Evolutionary conservation across 1,140 invertebrate species (phyloP).

Genomic region (Conus betulinus): DNA sequence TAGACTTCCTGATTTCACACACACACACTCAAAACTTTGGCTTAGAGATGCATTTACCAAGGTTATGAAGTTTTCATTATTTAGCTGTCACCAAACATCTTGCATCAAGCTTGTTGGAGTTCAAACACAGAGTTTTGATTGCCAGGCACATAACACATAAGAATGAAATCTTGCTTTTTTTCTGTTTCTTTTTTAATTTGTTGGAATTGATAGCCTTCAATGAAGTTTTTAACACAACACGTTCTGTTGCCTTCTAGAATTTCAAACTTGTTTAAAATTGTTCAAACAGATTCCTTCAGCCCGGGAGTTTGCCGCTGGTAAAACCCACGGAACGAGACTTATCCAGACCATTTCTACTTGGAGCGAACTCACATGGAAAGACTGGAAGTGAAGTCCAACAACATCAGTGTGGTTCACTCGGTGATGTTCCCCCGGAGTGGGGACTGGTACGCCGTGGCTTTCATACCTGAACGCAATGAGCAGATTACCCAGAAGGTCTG

Average conservation of each 20-base stretch:
- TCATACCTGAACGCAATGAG: conserved; percentile 82
- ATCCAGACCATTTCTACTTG: conserved; percentile 78
- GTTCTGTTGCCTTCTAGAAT: no score
- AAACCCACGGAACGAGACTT: conserved; percentile 85
- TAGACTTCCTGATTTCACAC: no score
- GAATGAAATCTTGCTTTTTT: not conserved
- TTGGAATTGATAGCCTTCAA: not conserved
- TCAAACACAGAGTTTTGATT: no score
- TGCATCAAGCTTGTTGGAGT: no score
- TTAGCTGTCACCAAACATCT: no score
- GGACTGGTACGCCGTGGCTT: conserved; percentile 87
- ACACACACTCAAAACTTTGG: no score
- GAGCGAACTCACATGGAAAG: conserved; percentile 69
- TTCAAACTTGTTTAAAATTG: no score
- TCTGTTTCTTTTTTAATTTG: not conserved
- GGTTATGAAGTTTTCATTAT: no score
- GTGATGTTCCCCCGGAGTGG: conserved; percentile 80
- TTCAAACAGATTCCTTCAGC: conserved; percentile 77
- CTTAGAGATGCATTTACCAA: no score
- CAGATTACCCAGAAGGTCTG: conserved; percentile 79
- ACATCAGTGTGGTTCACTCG: conserved; percentile 57
- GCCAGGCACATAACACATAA: no score
- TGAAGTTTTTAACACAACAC: not conserved
- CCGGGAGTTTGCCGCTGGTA: conserved; percentile 86
- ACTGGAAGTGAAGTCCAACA: conserved; percentile 76